These are phyloP conservation scores for Dolichopus griseipennis DNA, from an alignment of 2,888 invertebrate species.

Conservation along the genomic window DNA sequence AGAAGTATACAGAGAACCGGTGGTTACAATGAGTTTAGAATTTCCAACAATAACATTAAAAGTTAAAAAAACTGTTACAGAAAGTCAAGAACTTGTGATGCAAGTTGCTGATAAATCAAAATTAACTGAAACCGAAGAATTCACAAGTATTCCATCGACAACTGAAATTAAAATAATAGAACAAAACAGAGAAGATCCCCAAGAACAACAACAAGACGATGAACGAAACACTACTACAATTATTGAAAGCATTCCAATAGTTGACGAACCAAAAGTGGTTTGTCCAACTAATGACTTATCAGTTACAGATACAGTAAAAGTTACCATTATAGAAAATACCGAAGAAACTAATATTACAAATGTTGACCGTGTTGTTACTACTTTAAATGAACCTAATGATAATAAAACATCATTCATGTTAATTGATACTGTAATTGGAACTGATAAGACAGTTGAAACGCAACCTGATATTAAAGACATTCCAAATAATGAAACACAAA, in stretches of 20 bases:
- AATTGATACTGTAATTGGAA: background rate
- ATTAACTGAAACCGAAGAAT: slow-evolving; percentile 18
- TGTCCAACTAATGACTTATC: slow-evolving; percentile 1
- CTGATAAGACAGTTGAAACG: slow-evolving; percentile 4
- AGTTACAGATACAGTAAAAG: background rate
- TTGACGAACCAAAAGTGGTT: slow-evolving; percentile 8
- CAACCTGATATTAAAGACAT: slow-evolving; percentile 3
- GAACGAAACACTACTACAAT: slow-evolving; percentile 10
- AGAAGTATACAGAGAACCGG: slow-evolving; percentile 58
- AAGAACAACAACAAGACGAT: slow-evolving; percentile 11
- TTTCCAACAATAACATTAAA: slow-evolving; percentile 40
- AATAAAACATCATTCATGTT: background rate
- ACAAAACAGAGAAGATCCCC: background rate
- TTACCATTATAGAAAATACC: background rate
- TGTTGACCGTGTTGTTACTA: background rate
- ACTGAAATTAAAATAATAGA: background rate
- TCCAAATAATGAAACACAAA: background rate
- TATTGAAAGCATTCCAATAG: slow-evolving; percentile 16
- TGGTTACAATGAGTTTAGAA: slow-evolving; percentile 57
- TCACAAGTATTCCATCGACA: background rate
- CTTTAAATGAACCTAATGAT: background rate
- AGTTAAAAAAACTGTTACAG: slow-evolving; percentile 36
- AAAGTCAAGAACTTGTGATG: slow-evolving; percentile 30
- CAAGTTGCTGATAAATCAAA: slow-evolving; percentile 23
- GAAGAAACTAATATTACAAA: background rate